These are phyloP conservation scores for Dunckerocampus dactyliophorus DNA, from an alignment of 2,113 vertebrate genomes.

Conservation along the genomic window DNA sequence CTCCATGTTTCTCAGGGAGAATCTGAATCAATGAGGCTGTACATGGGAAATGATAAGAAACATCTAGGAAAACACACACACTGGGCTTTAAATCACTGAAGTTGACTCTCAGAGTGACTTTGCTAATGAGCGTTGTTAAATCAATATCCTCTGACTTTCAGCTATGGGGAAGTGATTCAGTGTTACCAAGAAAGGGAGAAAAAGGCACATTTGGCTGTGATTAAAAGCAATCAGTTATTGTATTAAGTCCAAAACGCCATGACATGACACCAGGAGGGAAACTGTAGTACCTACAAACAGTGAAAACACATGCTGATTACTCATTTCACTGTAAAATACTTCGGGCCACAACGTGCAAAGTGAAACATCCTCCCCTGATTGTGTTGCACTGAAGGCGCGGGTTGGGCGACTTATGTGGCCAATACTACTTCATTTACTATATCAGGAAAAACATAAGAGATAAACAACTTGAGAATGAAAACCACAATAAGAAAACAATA, in stretches of 20 bases:
- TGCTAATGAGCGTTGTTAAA: slow-evolving; percentile 16
- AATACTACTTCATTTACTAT: background rate
- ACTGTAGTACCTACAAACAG: slow-evolving; percentile 42
- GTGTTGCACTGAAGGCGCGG: background rate
- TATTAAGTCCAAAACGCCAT: slow-evolving; percentile 46
- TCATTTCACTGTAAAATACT: slow-evolving; percentile 3
- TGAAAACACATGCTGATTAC: slow-evolving; percentile 59
- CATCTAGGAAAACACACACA: slow-evolving; percentile 8
- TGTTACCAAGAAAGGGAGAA: background rate
- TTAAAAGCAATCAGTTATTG: slow-evolving; percentile 63
- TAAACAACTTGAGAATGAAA: background rate
- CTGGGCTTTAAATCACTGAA: background rate
- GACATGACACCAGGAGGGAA: slow-evolving; percentile 26
- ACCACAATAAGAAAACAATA: too few relatives aligned
- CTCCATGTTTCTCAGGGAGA: slow-evolving; percentile 53
- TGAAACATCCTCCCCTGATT: background rate
- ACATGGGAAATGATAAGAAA: slow-evolving; percentile 54
- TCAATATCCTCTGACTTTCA: slow-evolving; percentile 18
- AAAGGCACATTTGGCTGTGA: slow-evolving; percentile 50
- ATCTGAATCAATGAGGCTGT: slow-evolving; percentile 67
- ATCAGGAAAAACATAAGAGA: background rate
- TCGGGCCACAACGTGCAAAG: slow-evolving; percentile 27
- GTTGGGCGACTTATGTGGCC: background rate
- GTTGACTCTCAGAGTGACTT: slow-evolving; percentile 12
- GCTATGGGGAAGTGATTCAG: slow-evolving; percentile 22